Base-by-base conservation (phyloP, 2,797 vertebrate species). In the Picus viridis region DNA sequence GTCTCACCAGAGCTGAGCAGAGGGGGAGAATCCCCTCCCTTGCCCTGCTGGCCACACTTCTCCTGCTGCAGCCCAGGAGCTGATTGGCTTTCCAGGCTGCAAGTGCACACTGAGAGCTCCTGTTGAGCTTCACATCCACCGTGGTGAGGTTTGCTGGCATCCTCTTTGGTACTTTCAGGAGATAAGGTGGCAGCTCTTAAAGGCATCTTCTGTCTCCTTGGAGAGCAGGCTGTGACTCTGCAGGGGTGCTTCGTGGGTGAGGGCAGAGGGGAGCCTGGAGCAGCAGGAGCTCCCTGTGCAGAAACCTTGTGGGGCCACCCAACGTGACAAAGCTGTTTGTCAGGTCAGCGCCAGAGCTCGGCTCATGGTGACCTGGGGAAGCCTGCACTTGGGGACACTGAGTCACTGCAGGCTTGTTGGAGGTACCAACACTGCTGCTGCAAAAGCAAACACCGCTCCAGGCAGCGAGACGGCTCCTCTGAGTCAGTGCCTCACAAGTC, bases 401-500 rank as follows among this genome's bases (percentile, higher is more conserved):
- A 19, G 11, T 30, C 36, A 0, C 4, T 7, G 2, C 1, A 5
- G 39, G 19, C 8, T 6, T 10, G 8, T 9, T 9, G 36, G 64
- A 27, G 17, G 6, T 5, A 22, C 19, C 49, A 15, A 56, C 1
- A 7, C 15, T 12, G 27, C 56, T 65, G 24, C 39, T 64, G 34
- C 53, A 22, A 32, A 12, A 73, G 57, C 12, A 34, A 57, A 8
- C 24, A 3, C 5, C 3, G 1, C 16, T 32, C 22, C 43, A 29
- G 16, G 1, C 41, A 51, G 30, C 16, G 51, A 1, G 23, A 8
- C 27, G 63, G 8, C 3, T 6, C 34, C 23, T 1, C 5, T 2
- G 45, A n/a, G 10, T 20, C 74, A 20, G 12, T 0, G 2, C n/a
- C 36, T n/a, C 16, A 1, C 5, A 5, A 10, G n/a, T n/a, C n/a